Percentiles rank a stretch among this genome's conserved stretches.
phyloP scores from a whole-genome alignment of 37 sponge, comb jelly and placozoan genomes.

The Bolinopsis microptera region DNA sequence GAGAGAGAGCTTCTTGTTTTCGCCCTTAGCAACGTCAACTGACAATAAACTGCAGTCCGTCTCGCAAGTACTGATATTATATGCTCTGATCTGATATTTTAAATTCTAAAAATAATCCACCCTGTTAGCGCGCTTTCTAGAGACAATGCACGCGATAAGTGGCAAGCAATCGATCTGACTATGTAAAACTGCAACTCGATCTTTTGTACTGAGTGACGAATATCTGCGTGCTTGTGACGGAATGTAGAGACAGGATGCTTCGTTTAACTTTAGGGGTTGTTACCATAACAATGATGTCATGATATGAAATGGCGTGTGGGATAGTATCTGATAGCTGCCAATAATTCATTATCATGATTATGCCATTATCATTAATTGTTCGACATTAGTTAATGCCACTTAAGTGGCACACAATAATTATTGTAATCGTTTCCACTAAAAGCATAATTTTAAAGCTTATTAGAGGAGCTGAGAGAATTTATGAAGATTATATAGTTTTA shows the following conservation, averaged over 20 bases:
- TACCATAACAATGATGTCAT: background rate
- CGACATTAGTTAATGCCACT: no score
- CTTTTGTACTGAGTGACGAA: background rate
- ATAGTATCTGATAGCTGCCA: no score
- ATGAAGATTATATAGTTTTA: no score
- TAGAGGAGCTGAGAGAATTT: no score
- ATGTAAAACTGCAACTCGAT: background rate
- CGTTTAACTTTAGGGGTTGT: no score
- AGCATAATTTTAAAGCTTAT: no score
- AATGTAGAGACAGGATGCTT: background rate
- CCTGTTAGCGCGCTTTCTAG: background rate
- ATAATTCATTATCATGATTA: no score
- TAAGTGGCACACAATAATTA: no score
- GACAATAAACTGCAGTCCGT: conserved; percentile 2
- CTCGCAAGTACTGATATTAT: background rate
- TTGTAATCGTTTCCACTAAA: no score
- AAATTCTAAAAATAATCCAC: background rate
- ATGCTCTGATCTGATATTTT: background rate
- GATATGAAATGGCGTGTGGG: no score
- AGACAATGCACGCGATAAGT: background rate
- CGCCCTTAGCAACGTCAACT: conserved; percentile 30
- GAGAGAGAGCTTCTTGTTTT: conserved; percentile 21
- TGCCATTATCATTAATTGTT: no score
- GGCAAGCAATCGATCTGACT: background rate
- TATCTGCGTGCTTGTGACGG: background rate